Base-by-base conservation (phyloP, 2,888 invertebrate genomes). In the Gymnocheta viridis region DNA sequence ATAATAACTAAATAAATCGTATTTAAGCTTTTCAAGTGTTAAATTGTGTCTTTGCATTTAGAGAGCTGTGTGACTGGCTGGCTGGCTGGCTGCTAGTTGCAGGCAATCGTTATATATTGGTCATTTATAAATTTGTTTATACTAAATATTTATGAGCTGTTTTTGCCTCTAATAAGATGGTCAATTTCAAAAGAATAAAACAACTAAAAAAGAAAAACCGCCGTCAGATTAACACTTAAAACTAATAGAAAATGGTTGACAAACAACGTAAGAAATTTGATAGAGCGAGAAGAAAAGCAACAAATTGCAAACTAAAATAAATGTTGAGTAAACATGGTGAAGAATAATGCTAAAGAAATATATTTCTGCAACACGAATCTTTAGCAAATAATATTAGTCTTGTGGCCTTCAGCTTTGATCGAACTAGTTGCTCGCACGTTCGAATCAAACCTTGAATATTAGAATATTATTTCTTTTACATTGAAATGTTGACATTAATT, bases 11-110 rank as follows among this genome's bases (percentile, higher is more conserved):
- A 79, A 70, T 70, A 79, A 79, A 70, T 79, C 62, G 74, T 35
- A 67, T 70, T 79, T 77, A 81, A 84, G 72, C 54, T 62, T 74
- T 77, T 73, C 67, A 84, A 84, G 84, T 84, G 84, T 84, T 84
- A 84, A 84, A 84, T 84, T 84, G 84, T 81, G 80, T 84, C 76
- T 84, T 54, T 84, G 74, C 73, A 10, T 51, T 67, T 66, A 38
- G 35, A 60, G 49, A 49, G n/a, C 17, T 56, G 66, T 3, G 27
- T n/a, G 58, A 14, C 35, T 51, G 32, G 32, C 47, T 67, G 47
- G 54, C 14, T 56, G 62, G 27, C 19, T 51, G 44, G 19, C 41
- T 58, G 58, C 38, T 82, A 60, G 51, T 74, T 70, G 58, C 49
- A 41, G 72, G 72, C 72, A 72, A 73, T 73, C 56, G 66, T 70